These are phyloP conservation scores for Anaspis maculata DNA, from an alignment of 2,888 invertebrate species.

Conservation along the genomic window DNA sequence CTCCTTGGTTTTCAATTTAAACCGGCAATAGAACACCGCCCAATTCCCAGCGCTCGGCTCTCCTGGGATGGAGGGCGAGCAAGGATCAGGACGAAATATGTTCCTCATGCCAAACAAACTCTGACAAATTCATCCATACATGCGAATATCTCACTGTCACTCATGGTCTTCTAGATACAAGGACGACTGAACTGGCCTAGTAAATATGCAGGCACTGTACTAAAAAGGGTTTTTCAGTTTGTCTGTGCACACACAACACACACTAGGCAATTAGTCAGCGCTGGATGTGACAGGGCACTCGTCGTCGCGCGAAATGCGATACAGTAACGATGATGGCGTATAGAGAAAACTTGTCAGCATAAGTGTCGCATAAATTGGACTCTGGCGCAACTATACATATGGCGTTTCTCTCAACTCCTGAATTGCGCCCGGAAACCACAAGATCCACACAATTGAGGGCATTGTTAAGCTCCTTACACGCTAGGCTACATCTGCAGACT, in stretches of 20 bases:
- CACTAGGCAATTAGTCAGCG: no score
- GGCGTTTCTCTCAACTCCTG: conserved; percentile 14
- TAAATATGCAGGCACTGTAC: not conserved
- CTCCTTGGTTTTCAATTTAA: not conserved
- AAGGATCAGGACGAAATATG: no score
- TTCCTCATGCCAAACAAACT: not conserved
- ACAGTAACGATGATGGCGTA: not conserved
- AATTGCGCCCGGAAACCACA: conserved; percentile 28
- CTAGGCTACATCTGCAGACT: conserved; percentile 25
- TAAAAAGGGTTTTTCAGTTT: not conserved
- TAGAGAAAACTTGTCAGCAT: not conserved
- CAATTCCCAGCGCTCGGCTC: not conserved
- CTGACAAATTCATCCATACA: not conserved
- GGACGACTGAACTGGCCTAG: no score
- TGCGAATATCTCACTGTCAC: no score
- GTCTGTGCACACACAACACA: no score
- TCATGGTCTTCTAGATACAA: no score
- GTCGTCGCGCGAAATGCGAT: not conserved
- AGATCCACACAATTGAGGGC: conserved; percentile 32
- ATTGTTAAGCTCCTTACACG: conserved; percentile 34
- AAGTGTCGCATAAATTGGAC: conserved; percentile 10
- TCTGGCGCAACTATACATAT: conserved; percentile 11
- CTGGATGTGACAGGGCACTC: no score
- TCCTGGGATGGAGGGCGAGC: not conserved
- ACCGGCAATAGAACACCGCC: not conserved